Evolutionary conservation across 2,888 invertebrate species (phyloP), one percentile per base, ranked within the genome.

Genomic region (Dusona sp.): DNA sequence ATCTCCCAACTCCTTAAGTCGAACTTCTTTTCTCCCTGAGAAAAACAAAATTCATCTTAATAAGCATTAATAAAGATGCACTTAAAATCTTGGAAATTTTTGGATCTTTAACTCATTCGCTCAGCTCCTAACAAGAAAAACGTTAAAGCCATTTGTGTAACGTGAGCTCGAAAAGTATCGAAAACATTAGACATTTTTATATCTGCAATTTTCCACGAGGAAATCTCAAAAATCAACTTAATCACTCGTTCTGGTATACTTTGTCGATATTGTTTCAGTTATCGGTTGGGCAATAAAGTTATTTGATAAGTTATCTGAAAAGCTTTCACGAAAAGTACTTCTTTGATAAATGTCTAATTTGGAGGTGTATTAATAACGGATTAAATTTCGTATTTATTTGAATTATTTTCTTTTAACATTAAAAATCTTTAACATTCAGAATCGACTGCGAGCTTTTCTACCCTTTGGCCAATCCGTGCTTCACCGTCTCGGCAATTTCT

Each of bases 401-500:
- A 2, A n/a, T 25, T 13, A 29, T 70, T 45, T 25, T 29, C 16
- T 54, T 57, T 33, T 29, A 7, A 19, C 74, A 57, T 68, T 16
- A 16, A 48, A 42, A 9, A 25, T 48, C 1, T 68, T 61, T 13
- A 33, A 33, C 25, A 19, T 25, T 22, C 13, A 42, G 33, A 38
- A 68, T n/a, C 25, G 19, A 75, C 38, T 42, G 16, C 19, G 45
- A 77, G 61, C 67, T 65, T 78, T 64, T 83, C 51, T 45, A 84
- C 33, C 64, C 78, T 75, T 84, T 73, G 61, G 42, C 19, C 68
- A n/a, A 48, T 64, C 67, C 61, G 38, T 42, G 16, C 25, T 57
- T 38, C 77, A 33, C 11, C 42, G 9, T 65, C 78, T 73, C 57
- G 42, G 54, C 16, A n/a, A 78, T 65, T 83, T 74, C 81, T 78